Conservation (phyloP, 53 echinoderm and acorn worm genomes). For the Luidia sarsii region DNA sequence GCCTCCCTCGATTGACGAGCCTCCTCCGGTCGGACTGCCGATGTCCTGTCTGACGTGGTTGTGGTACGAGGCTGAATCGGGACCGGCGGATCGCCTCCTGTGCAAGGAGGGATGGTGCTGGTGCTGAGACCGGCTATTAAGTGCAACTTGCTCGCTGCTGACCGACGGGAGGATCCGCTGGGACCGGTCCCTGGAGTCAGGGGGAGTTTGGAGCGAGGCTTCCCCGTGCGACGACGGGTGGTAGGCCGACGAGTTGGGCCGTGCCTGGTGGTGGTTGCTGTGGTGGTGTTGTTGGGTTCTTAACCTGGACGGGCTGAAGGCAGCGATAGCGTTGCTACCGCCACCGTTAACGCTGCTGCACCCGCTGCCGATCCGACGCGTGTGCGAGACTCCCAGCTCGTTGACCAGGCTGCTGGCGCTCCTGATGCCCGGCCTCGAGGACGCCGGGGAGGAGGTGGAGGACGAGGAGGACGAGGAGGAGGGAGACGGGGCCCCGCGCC, state of each 20-base stretch:
- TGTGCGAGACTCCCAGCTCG: constrained; percentile 18
- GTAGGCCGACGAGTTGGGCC: constrained; percentile 26
- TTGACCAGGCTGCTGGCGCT: constrained; percentile 20
- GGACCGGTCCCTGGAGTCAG: constrained; percentile 4
- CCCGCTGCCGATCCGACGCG: background rate
- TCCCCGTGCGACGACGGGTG: no score
- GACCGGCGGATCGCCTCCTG: constrained; percentile 1
- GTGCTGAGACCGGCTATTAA: constrained; percentile 41
- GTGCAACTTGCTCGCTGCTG: constrained; percentile 45
- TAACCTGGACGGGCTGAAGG: constrained; percentile 21
- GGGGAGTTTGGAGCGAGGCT: no score
- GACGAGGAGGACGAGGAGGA: constrained; percentile 1
- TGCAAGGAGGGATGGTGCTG: background rate
- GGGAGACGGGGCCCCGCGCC: constrained; percentile 2
- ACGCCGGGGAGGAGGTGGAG: background rate
- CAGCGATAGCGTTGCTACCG: constrained; percentile 39
- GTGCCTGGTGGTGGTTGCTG: background rate
- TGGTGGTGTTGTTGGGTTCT: constrained; percentile 8
- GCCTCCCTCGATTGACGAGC: no score
- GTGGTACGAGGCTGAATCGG: background rate
- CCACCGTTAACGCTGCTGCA: no score
- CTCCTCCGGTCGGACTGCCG: no score
- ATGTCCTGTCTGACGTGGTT: background rate
- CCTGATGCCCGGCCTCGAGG: background rate
- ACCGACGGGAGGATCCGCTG: constrained; percentile 57